Evolutionary conservation across 2,888 invertebrate species (phyloP), one percentile per base, ranked within the genome.

Genomic region (Gasteruption jaculator): DNA sequence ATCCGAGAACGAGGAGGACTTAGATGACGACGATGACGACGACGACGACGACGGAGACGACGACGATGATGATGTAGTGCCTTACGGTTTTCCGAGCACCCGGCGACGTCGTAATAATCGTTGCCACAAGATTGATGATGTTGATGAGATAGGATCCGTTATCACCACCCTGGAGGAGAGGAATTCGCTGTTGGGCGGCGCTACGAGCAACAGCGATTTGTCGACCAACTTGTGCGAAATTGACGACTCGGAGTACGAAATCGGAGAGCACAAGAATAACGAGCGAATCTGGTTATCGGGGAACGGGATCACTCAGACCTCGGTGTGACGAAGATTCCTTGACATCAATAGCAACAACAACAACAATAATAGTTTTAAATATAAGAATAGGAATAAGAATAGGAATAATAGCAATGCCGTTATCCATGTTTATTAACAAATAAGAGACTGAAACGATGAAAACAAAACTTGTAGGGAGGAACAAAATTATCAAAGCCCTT

Each of bases 151-250:
- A 47, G 78, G 78, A 57, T 82, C 82, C 56, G 81, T 83, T 51
- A 81, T 83, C 59, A 83, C 82, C 21, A 81, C 82, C 66, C 74
- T 84, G 11, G 85, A 82, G 66, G 88, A 86, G 71, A 77, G 85
- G 50, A 81, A 86, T 72, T 86, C 87, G 31, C 74, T 87, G 57
- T 76, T 86, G 53, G 86, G 83, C 50, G 82, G 80, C 49, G 76
- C 75, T 33, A 77, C 76, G 10, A 91, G 91, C 57, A 83, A 85
- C 70, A 91, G 92, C 73, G 90, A 91, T 73, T 76, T 91, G 56
- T 92, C 92, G 38, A 84, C 87, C 38, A 84, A 85, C 68, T 78
- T 93, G 50, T 93, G 93, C 76, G 93, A 93, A 76, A 91, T 94
- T 63, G 92, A 92, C 73, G 89, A 89, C 72, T 86, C 87, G 31